These are phyloP conservation scores for Grammomys surdaster DNA, from an alignment of 2,113 vertebrate species.

Conservation along the genomic window DNA sequence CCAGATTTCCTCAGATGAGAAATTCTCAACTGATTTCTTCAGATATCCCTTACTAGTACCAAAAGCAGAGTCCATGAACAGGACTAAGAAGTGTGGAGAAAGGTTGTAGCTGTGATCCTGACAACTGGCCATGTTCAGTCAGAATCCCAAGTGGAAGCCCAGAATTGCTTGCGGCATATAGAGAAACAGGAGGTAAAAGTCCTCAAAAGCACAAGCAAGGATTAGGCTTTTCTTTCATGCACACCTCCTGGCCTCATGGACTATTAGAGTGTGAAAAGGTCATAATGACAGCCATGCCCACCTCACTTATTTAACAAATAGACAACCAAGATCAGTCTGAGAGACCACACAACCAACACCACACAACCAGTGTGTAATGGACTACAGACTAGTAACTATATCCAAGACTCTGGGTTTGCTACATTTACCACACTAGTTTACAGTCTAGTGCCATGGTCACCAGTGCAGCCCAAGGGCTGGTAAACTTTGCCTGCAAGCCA, in stretches of 20 bases:
- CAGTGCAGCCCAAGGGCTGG: not conserved
- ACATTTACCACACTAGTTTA: not conserved
- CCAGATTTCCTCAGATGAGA: conserved; percentile 1
- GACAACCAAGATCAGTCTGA: not conserved
- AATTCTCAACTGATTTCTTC: not conserved
- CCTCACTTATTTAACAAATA: not conserved
- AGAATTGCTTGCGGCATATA: not conserved
- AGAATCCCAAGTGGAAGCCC: not conserved
- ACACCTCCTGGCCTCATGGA: not conserved
- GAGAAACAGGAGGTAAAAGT: not conserved
- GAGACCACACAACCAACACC: not conserved
- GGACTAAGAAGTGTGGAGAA: not conserved
- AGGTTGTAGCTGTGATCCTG: too few species aligned
- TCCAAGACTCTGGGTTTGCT: not conserved
- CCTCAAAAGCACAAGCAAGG: not conserved
- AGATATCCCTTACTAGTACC: not conserved
- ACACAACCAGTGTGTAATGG: not conserved
- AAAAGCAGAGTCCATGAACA: not conserved
- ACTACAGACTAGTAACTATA: not conserved
- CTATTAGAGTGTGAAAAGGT: not conserved
- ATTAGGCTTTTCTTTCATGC: not conserved
- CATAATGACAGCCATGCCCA: not conserved
- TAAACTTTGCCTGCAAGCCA: not conserved
- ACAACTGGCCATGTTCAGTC: not conserved
- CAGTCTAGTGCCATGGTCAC: not conserved